Conservation (phyloP, 2,113 vertebrate genomes). For the Nycticorax nycticorax region DNA sequence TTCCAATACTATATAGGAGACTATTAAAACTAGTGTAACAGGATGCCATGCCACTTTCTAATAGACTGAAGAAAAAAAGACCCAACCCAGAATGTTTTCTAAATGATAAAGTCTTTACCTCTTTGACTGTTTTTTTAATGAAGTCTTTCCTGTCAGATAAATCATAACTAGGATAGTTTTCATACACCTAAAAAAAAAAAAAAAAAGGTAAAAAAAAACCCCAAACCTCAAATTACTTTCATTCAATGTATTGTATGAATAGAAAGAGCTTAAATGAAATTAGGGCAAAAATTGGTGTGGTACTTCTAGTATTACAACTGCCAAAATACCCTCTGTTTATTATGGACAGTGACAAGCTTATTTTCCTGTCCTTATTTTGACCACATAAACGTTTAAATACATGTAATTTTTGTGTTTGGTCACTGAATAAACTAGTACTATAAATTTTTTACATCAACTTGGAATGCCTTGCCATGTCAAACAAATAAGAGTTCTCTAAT, state of each 20-base stretch:
- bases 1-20: background rate
- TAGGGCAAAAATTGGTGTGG: background rate
- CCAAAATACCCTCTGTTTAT: background rate
- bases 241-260: background rate
- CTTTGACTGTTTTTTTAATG: slow-evolving; percentile 93
- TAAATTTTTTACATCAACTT: background rate
- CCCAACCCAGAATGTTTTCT: background rate
- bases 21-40: background rate
- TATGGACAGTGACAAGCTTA: background rate
- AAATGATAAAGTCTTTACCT: slow-evolving; percentile 77
- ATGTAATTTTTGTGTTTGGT: background rate
- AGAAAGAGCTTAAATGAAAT: background rate
- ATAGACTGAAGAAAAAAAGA: background rate
- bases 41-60: background rate
- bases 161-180: slow-evolving; percentile 89
- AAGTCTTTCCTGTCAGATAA: slow-evolving; percentile 89
- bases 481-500: background rate
- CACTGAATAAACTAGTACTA: background rate
- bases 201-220: background rate
- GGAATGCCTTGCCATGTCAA: background rate
- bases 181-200: slow-evolving; percentile 83
- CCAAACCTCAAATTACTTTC: background rate
- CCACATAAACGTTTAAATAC: background rate
- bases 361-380: background rate
- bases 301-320: background rate